Evolutionary conservation across 37 sponge, comb jelly and placozoan genomes (phyloP).

Genomic region (Agelas oroides): DNA sequence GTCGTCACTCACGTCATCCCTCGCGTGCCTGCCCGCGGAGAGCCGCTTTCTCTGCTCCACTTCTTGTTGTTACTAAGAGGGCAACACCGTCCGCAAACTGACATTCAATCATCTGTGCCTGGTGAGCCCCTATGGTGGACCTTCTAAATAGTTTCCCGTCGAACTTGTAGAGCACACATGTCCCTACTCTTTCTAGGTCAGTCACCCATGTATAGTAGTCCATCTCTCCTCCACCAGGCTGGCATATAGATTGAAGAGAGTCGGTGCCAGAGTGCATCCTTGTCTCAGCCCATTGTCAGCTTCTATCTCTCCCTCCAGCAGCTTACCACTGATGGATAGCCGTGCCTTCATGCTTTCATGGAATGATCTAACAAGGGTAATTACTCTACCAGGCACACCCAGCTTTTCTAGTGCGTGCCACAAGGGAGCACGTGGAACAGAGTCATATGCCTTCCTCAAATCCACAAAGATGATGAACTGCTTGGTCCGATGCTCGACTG

Average conservation of each 20-base stretch:
- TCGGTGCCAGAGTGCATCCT: too few species aligned
- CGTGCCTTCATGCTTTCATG: constrained; percentile 30
- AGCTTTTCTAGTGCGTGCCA: constrained; percentile 8
- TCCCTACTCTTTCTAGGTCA: constrained; percentile 14
- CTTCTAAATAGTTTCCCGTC: constrained; percentile 43
- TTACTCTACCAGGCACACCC: constrained; percentile 22
- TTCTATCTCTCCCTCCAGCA: too few species aligned
- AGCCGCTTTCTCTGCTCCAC: too few species aligned
- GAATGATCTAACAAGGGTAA: constrained; percentile 27
- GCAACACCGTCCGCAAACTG: constrained; percentile 24
- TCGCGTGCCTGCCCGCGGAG: too few species aligned
- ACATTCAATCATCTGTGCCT: background rate
- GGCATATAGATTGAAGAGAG: too few species aligned
- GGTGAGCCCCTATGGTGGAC: constrained; percentile 31
- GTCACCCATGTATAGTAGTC: too few species aligned
- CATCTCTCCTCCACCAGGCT: too few species aligned
- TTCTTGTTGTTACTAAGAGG: background rate
- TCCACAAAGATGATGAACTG: constrained; percentile 40
- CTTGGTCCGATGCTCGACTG: too few species aligned
- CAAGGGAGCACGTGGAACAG: too few species aligned
- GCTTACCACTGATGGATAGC: background rate
- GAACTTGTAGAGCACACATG: constrained; percentile 5
- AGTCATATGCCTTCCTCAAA: constrained; percentile 40
- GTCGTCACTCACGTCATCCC: too few species aligned
- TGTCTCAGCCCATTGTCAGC: too few species aligned